These are phyloP conservation scores for Nycteola revayana DNA, from an alignment of 2,888 invertebrate species.

Conservation along the genomic window DNA sequence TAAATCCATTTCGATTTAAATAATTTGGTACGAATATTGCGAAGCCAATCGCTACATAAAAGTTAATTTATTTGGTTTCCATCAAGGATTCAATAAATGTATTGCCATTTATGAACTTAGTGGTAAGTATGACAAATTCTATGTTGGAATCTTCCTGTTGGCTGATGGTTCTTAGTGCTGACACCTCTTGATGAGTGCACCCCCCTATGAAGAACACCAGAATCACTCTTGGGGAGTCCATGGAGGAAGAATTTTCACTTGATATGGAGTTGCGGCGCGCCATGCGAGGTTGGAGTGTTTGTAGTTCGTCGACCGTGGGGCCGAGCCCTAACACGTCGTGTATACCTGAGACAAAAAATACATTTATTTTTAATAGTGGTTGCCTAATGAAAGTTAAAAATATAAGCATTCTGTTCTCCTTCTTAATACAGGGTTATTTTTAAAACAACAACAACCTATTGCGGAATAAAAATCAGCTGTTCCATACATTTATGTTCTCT, in stretches of 20 bases:
- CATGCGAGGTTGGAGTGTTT: slow-evolving; percentile 81
- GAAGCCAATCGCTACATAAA: no score
- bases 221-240: slow-evolving; percentile 86
- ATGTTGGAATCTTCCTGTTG: slow-evolving; percentile 91
- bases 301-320: slow-evolving; percentile 86
- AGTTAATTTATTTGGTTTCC: slow-evolving; percentile 76
- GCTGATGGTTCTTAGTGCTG: slow-evolving; percentile 87
- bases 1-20: no score
- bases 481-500: no score
- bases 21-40: no score
- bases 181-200: slow-evolving; percentile 96
- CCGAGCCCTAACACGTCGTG: slow-evolving; percentile 92
- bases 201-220: slow-evolving; percentile 98
- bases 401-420: no score
- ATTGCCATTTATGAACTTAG: slow-evolving; percentile 95
- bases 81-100: slow-evolving; percentile 90
- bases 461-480: no score
- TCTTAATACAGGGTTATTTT: no score
- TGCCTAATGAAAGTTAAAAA: no score
- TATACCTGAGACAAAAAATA: slow-evolving; percentile 79
- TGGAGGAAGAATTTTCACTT: slow-evolving; percentile 79
- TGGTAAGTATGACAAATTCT: slow-evolving; percentile 95
- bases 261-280: slow-evolving; percentile 81
- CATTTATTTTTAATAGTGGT: no score
- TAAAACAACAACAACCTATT: no score